These are phyloP conservation scores for Acanthochromis polyacanthus DNA, from an alignment of 2,113 vertebrate genomes.

Conservation along the genomic window DNA sequence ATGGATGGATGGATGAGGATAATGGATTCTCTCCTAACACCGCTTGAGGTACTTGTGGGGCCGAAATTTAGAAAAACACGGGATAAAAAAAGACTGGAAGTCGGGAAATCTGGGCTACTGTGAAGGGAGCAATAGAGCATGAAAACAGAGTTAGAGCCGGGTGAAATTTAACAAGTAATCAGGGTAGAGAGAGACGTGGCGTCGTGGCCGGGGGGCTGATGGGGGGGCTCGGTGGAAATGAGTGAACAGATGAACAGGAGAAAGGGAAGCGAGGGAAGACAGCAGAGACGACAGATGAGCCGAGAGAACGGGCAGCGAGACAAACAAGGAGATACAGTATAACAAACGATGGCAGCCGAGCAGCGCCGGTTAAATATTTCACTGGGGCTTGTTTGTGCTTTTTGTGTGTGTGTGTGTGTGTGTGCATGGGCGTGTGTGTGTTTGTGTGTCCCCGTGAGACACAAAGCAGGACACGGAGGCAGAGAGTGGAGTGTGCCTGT, in stretches of 20 bases:
- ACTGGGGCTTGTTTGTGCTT: constrained; percentile 67
- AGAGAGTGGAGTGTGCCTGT: constrained; percentile 74
- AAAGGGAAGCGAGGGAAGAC: constrained; percentile 62
- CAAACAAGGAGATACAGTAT: constrained; percentile 65
- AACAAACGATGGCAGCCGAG: constrained; percentile 73
- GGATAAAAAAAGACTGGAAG: constrained; percentile 33
- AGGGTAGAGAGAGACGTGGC: background rate
- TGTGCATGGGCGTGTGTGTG: background rate
- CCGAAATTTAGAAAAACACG: background rate
- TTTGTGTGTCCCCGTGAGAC: constrained; percentile 41
- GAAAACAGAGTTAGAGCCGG: constrained; percentile 2
- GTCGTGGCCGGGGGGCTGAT: constrained; percentile 51
- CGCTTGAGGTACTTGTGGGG: constrained; percentile 54
- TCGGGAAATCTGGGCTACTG: constrained; percentile 28
- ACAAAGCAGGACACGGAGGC: constrained; percentile 50
- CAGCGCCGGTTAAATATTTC: constrained; percentile 78
- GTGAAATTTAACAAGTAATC: constrained; percentile 34
- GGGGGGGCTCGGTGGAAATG: constrained; percentile 57
- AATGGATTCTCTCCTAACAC: constrained; percentile 70
- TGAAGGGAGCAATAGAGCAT: constrained; percentile 10
- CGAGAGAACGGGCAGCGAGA: constrained; percentile 66
- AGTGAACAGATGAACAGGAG: constrained; percentile 78
- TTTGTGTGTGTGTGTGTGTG: constrained; percentile 31
- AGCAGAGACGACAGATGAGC: constrained; percentile 80
- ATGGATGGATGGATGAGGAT: constrained; percentile 62